Evolutionary conservation across 2,113 vertebrate species (phyloP).

Genomic region (Colaptes auratus): DNA sequence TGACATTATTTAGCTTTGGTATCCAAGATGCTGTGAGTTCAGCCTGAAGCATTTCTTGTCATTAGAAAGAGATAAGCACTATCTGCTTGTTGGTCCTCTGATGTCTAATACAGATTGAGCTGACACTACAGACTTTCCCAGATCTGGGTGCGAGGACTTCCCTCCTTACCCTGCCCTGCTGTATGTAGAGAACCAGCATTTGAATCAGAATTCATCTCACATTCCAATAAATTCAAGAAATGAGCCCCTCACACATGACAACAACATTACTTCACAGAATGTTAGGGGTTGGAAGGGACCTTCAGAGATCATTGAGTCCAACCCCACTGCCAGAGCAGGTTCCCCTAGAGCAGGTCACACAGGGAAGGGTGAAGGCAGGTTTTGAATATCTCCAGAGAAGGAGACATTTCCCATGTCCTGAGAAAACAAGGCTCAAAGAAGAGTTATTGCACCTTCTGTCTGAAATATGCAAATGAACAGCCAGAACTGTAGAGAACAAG

Average conservation of each 20-base stretch:
- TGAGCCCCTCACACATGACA: rapidly evolving
- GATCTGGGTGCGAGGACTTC: neutral
- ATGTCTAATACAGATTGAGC: neutral
- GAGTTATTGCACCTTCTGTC: neutral
- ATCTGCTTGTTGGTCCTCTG: neutral
- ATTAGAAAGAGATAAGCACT: neutral
- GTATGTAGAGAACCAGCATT: neutral
- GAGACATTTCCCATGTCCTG: neutral
- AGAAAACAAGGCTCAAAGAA: neutral
- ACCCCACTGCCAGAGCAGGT: no score
- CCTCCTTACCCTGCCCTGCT: neutral
- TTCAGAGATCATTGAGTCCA: no score
- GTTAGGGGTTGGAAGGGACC: no score
- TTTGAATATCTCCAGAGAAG: no score
- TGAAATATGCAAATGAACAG: neutral
- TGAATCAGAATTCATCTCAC: neutral
- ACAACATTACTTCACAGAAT: neutral
- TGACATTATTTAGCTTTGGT: neutral
- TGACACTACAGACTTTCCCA: neutral
- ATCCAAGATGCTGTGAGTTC: neutral
- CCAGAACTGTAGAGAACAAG: neutral
- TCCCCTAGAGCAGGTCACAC: no score
- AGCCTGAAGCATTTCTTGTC: neutral
- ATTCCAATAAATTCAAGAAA: neutral
- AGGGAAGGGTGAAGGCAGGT: no score